These are phyloP conservation scores for Cephalopachus bancanus DNA, from an alignment of 2,797 vertebrate species.

Conservation along the genomic window DNA sequence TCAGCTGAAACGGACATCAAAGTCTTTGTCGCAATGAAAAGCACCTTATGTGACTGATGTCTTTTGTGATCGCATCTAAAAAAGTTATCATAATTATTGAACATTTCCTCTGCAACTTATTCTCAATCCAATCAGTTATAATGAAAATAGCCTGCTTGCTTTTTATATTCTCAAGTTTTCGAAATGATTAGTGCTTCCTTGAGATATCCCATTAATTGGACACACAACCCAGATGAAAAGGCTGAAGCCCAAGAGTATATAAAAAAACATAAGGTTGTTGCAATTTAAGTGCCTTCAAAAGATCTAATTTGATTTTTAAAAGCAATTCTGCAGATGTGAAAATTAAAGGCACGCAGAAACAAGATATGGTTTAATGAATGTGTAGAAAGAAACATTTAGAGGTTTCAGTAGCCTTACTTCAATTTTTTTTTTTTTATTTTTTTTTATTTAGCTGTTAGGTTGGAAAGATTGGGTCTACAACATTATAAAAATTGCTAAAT, in stretches of 20 bases:
- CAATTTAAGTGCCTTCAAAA: constrained; percentile 79
- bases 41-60: constrained; percentile 42
- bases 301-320: constrained; percentile 83
- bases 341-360: constrained; percentile 73
- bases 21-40: constrained; percentile 38
- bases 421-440: not conserved
- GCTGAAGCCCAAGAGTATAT: constrained; percentile 68
- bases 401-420: constrained; percentile 43
- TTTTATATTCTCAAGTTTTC: constrained; percentile 75
- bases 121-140: constrained; percentile 74
- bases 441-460: not conserved
- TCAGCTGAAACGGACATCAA: constrained; percentile 63
- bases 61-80: constrained; percentile 66
- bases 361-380: constrained; percentile 74
- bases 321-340: constrained; percentile 72
- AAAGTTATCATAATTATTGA: constrained; percentile 76
- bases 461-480: not conserved
- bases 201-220: constrained; percentile 77
- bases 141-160: constrained; percentile 73
- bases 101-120: constrained; percentile 74
- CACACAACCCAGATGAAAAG: constrained; percentile 73
- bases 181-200: constrained; percentile 72
- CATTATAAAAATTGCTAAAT: not conserved
- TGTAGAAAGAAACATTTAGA: constrained; percentile 70
- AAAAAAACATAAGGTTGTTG: constrained; percentile 72